Conservation (phyloP, 2,113 vertebrate species). For the Osmerus eperlanus region DNA sequence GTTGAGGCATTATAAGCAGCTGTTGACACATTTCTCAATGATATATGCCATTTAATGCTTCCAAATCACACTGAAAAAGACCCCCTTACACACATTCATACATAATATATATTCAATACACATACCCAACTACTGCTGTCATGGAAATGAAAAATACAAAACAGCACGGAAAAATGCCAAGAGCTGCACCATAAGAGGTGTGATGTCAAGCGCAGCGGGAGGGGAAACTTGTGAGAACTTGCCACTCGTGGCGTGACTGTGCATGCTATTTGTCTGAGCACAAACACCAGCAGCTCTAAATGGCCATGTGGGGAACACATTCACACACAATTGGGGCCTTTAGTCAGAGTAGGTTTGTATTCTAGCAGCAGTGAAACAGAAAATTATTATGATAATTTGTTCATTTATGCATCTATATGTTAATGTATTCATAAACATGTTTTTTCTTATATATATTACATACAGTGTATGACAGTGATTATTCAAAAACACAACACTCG, state of each 20-base stretch:
- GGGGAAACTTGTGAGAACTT: slow-evolving; percentile 36
- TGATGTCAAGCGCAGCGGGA: slow-evolving; percentile 7
- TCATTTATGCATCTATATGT: too few species aligned
- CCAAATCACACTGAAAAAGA: too few species aligned
- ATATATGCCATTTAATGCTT: too few species aligned
- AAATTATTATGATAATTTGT: background rate
- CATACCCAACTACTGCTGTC: background rate
- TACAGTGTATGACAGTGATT: too few species aligned
- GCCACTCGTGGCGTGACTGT: slow-evolving; percentile 18
- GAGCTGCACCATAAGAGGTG: slow-evolving; percentile 16
- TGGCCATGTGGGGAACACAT: background rate
- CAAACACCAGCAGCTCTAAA: background rate
- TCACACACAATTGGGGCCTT: too few species aligned
- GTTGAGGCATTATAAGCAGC: too few species aligned
- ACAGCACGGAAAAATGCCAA: slow-evolving; percentile 19
- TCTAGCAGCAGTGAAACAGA: background rate
- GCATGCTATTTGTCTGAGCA: slow-evolving; percentile 13
- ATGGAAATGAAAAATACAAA: slow-evolving; percentile 3
- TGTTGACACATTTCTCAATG: too few species aligned
- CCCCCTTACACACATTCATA: too few species aligned
- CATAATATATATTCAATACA: background rate
- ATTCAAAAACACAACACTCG: background rate
- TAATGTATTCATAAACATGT: too few species aligned
- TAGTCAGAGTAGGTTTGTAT: too few species aligned
- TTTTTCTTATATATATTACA: too few species aligned